A percentile compares a stretch with the other conserved stretches of the same genome.
phyloP scores from a whole-genome alignment of 2,113 vertebrate genomes.

The Otolemur garnettii region DNA sequence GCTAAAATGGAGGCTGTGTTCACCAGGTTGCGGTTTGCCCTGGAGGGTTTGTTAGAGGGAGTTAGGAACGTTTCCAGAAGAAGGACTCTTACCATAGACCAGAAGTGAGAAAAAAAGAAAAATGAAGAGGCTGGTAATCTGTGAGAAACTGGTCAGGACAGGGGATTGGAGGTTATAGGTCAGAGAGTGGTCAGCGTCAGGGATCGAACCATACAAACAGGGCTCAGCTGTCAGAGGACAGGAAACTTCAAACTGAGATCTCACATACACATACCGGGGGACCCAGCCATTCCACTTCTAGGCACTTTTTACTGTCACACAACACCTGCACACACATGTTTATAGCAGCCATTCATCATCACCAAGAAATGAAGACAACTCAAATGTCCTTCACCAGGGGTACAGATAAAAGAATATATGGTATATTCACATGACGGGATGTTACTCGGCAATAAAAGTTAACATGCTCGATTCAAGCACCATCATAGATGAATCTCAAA shows the following conservation, averaged over 20 bases:
- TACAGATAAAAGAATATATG: neutral
- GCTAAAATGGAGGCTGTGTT: neutral
- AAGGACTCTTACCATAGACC: neutral
- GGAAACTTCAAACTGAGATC: neutral
- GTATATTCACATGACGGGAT: rapidly evolving
- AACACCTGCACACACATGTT: neutral
- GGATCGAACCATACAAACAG: neutral
- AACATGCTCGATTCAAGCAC: neutral
- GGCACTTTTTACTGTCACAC: neutral
- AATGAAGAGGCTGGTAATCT: neutral
- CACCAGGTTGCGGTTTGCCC: neutral
- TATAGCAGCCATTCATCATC: neutral
- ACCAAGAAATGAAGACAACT: neutral
- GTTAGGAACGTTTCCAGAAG: neutral
- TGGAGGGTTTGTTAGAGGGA: neutral
- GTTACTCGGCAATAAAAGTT: neutral
- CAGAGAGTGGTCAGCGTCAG: neutral
- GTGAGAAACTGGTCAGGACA: neutral
- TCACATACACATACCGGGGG: neutral
- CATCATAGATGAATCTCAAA: neutral
- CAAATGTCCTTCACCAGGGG: neutral
- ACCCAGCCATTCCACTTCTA: neutral
- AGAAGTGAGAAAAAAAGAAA: neutral
- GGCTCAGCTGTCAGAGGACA: neutral
- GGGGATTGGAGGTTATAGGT: neutral